Conservation (phyloP, 2,113 vertebrate species). For the Atlantisia rogersi region DNA sequence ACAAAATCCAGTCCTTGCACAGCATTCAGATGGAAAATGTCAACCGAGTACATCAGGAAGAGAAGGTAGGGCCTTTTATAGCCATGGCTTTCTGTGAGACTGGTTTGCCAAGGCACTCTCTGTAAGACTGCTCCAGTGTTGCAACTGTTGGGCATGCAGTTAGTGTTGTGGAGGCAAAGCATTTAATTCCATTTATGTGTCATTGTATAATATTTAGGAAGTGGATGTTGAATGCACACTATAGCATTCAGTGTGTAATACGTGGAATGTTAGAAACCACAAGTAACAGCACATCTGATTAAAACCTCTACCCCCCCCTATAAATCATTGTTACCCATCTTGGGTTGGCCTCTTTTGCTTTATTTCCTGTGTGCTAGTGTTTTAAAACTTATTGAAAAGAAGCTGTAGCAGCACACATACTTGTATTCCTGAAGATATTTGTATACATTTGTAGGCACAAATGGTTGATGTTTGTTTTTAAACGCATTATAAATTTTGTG, state of each 20-base stretch:
- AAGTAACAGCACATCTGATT: background rate
- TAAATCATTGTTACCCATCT: background rate
- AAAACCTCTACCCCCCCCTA: background rate
- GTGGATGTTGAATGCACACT: background rate
- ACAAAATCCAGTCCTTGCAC: conserved; percentile 82
- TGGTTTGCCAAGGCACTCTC: background rate
- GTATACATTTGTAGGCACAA: background rate
- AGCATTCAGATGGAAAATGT: conserved; percentile 83
- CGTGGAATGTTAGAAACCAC: background rate
- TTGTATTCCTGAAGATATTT: background rate
- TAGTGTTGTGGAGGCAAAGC: background rate
- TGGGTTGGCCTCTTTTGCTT: background rate
- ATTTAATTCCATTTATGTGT: background rate
- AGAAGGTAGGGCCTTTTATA: conserved; percentile 79
- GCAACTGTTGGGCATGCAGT: background rate
- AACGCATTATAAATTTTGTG: background rate
- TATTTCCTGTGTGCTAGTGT: background rate
- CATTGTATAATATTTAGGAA: background rate
- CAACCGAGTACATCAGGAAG: conserved; percentile 80
- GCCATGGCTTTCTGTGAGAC: background rate
- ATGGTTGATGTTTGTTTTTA: background rate
- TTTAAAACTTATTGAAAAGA: background rate
- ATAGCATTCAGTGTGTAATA: background rate
- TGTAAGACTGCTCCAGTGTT: background rate
- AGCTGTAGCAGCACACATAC: background rate